Base-by-base conservation (phyloP, 2,888 invertebrate species). In the Ectropis crepuscularia region DNA sequence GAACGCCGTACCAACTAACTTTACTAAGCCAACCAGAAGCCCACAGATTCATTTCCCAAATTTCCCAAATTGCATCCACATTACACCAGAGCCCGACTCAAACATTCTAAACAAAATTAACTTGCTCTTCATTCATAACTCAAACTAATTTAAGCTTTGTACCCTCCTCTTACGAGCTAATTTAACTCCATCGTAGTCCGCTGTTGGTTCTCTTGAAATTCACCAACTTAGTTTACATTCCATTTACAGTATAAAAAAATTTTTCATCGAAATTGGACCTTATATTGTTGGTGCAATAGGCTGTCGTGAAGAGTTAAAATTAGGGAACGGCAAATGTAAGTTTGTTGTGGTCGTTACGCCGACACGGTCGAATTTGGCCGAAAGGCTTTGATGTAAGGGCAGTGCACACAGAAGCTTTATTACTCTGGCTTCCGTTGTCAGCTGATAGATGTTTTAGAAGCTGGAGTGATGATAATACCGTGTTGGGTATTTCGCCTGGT, bases 351-450 rank as follows among this genome's bases (percentile, higher is more conserved):
- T 42, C 37, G 50, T 64, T 61, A 68, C 62, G 58, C 53, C 43
- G 51, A 54, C 53, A 50, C 45, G 53, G 60, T 48, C 61, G 55
- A 54, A 59, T 65, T 63, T 67, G 58, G 57, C 46, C 53, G 46
- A 57, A 54, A 61, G 45, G 61, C 65, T 65, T 65, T 68, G 63
- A 67, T 67, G 57, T 57, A 51, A 60, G 54, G 43, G 50, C 57
- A 48, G 55, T 57, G 64, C 60, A 50, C 42, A 59, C 55, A 36
- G 65, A 46, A 50, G 65, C 58, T 66, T 59, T 59, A 62, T 59
- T 62, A 51, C 53, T 5, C 8, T 53, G 12, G 53, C 66, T 59
- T 62, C 66, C 54, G 62, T 48, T 62, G 47, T 36, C 28, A 43
- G n/a, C 42, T 53, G 41, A 53, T 51, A 41, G 9, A 51, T 42